Percentiles rank a stretch among this genome's conserved stretches.
These are phyloP conservation scores for Spinus olivaceus DNA, from an alignment of 2,797 vertebrate species.

Conservation along the genomic window DNA sequence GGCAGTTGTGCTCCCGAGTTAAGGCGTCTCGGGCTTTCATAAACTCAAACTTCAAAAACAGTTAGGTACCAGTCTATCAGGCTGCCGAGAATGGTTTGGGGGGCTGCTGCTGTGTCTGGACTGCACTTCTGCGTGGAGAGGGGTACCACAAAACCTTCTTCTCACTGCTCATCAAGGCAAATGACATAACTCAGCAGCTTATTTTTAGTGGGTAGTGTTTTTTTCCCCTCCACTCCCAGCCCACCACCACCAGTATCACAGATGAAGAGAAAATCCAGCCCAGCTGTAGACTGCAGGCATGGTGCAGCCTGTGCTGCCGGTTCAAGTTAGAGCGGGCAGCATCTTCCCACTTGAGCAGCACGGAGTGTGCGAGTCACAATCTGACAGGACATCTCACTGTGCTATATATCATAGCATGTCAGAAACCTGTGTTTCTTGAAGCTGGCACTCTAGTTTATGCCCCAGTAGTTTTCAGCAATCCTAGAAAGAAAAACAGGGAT, in stretches of 20 bases:
- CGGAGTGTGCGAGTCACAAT: not conserved
- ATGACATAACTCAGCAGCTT: not conserved
- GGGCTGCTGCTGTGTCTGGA: not conserved
- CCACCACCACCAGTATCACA: not conserved
- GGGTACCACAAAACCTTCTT: not conserved
- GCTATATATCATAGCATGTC: not conserved
- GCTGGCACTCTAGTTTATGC: not conserved
- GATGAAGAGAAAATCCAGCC: not conserved
- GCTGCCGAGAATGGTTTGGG: not conserved
- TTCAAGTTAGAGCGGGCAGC: conserved; percentile 16
- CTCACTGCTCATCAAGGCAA: not conserved
- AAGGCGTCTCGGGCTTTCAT: not conserved
- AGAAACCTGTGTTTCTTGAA: not conserved
- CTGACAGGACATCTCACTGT: not conserved
- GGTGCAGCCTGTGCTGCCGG: conserved; percentile 6
- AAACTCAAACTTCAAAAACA: conserved; percentile 49
- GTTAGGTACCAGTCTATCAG: not conserved
- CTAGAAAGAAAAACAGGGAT: not conserved
- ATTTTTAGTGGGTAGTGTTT: not conserved
- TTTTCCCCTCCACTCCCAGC: not conserved
- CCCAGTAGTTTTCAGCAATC: not conserved
- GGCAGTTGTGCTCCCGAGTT: not conserved
- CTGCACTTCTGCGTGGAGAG: not conserved
- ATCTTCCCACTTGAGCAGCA: not conserved
- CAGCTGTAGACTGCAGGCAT: not conserved